These are phyloP conservation scores for Melolontha melolontha DNA, from an alignment of 2,888 invertebrate species.

Conservation along the genomic window DNA sequence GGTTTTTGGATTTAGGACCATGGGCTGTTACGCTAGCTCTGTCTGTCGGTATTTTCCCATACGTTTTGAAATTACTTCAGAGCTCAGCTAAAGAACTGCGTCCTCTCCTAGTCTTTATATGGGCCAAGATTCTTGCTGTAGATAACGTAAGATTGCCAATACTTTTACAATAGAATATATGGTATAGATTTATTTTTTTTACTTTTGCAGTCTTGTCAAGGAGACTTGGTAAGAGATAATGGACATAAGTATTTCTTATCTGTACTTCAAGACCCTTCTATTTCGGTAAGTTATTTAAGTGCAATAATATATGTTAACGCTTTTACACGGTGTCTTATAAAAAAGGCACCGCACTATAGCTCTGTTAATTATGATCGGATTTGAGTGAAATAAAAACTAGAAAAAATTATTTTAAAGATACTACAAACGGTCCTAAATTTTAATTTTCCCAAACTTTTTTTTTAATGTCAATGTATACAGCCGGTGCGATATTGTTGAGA, in stretches of 20 bases:
- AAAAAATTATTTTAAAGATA: too few species aligned
- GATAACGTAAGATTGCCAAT: constrained; percentile 79
- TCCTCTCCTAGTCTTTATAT: constrained; percentile 95
- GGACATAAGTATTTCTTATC: constrained; percentile 95
- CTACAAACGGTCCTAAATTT: too few species aligned
- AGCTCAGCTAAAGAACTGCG: constrained; percentile 93
- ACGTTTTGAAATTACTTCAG: constrained; percentile 96
- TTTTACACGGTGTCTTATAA: too few species aligned
- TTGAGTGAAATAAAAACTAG: too few species aligned
- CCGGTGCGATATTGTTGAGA: too few species aligned
- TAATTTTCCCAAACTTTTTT: too few species aligned
- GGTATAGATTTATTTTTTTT: constrained; percentile 7
- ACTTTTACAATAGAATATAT: constrained; percentile 31
- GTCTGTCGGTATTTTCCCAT: constrained; percentile 98
- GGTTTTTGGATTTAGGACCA: constrained; percentile 94
- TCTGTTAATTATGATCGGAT: too few species aligned
- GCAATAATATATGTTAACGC: constrained; percentile 2
- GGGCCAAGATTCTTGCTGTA: constrained; percentile 98
- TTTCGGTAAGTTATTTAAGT: constrained; percentile 78
- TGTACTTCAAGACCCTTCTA: constrained; percentile 87
- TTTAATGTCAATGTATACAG: too few species aligned
- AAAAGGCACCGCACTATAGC: too few species aligned
- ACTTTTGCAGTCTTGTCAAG: constrained; percentile 86
- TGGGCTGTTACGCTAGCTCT: constrained; percentile 97
- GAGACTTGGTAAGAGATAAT: constrained; percentile 92